A percentile compares a stretch with the other conserved stretches of the same genome.
Evolutionary conservation across 2,888 invertebrate species (phyloP).

Genomic region (Chouioia cunea): DNA sequence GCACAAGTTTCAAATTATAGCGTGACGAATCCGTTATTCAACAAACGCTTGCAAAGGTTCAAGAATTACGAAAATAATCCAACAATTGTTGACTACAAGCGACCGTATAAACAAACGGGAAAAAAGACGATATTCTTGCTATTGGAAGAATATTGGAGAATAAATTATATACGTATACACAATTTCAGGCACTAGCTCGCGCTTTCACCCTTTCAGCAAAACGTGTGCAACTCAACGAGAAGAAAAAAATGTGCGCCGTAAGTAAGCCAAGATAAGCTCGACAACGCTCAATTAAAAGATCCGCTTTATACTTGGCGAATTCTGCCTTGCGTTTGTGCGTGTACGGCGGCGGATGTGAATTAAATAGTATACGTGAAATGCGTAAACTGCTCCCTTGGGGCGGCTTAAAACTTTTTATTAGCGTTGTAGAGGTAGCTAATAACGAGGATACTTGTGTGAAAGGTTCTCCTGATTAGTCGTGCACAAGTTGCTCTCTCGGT

Average conservation of each 20-base stretch:
- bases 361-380: background rate
- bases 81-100: too few species aligned
- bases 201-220: constrained; percentile 36
- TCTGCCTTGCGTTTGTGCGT: background rate
- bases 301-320: too few species aligned
- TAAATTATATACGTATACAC: too few species aligned
- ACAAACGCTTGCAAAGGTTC: background rate
- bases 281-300: constrained; percentile 24
- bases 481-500: too few species aligned
- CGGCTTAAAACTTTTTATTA: too few species aligned
- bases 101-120: too few species aligned
- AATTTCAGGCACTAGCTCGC: background rate
- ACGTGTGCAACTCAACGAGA: background rate
- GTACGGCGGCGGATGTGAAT: background rate
- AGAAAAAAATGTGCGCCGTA: constrained; percentile 7
- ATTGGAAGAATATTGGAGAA: too few species aligned
- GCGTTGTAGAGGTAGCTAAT: too few species aligned
- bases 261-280: constrained; percentile 30
- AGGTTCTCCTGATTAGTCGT: too few species aligned
- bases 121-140: too few species aligned
- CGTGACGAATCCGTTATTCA: constrained; percentile 37
- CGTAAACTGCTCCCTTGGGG: constrained; percentile 13
- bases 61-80: too few species aligned
- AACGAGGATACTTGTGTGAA: too few species aligned
- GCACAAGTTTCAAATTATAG: background rate